phyloP scores from a whole-genome alignment of 2,888 invertebrate species.

The Caenorhabditis wallacei region DNA sequence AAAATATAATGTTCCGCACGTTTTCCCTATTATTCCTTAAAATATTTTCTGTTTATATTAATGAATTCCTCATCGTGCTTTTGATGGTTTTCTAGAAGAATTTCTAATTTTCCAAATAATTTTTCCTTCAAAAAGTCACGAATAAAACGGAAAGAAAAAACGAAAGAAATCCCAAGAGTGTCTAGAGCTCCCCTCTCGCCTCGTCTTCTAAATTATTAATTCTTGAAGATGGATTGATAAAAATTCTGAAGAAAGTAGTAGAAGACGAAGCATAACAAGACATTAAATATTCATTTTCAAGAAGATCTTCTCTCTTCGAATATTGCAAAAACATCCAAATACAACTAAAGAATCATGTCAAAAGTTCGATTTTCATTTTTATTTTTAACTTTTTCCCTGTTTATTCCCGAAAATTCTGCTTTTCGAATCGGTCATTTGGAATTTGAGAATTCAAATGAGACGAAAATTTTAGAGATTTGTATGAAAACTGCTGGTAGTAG shows the following conservation, averaged over 20 bases:
- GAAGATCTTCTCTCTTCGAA: not conserved
- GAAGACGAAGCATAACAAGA: slow-evolving; percentile 17
- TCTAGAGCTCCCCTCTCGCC: not conserved
- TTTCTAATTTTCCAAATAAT: slow-evolving; percentile 19
- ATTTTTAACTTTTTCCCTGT: not conserved
- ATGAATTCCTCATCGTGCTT: slow-evolving; percentile 19
- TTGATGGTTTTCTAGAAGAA: slow-evolving; percentile 1
- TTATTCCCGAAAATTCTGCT: not conserved
- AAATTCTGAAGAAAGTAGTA: slow-evolving; percentile 7
- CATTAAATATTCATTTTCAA: slow-evolving; percentile 25
- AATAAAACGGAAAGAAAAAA: too few relatives aligned
- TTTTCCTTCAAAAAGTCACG: slow-evolving; percentile 36
- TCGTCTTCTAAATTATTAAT: slow-evolving; percentile 22
- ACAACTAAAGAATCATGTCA: not conserved
- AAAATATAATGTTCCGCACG: too few relatives aligned
- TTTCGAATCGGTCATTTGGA: slow-evolving; percentile 64
- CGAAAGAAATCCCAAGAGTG: slow-evolving; percentile 2
- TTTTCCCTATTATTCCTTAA: too few relatives aligned
- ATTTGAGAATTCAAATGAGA: slow-evolving; percentile 58
- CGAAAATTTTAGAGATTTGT: slow-evolving; percentile 58
- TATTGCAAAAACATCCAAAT: slow-evolving; percentile 6
- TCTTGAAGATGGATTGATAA: slow-evolving; percentile 30
- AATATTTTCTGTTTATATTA: too few relatives aligned
- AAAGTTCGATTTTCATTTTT: not conserved
- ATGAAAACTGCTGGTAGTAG: slow-evolving; percentile 31